Evolutionary conservation across 2,888 invertebrate species (phyloP), one percentile per base, ranked within the genome.

Genomic region (Galerucella calmariensis): DNA sequence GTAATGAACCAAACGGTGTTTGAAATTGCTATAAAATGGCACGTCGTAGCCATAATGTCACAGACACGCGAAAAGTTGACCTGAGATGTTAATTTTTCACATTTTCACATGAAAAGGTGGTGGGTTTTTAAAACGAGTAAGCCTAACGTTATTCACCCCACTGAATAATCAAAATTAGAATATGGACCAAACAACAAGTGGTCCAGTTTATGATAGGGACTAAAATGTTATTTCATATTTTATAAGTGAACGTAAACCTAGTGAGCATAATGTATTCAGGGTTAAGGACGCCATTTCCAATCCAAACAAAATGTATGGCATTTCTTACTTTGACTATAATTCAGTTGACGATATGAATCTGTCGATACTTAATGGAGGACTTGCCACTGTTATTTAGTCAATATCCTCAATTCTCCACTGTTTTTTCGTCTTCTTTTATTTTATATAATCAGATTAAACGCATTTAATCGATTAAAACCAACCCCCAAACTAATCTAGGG

Each of bases 61-160:
- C 58, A 68, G 66, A 63, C 74, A 74, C 74, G 74, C 74, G 74
- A 73, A 16, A 56, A 72, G 66, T 72, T 72, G 72, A 74, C 65
- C 74, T 70, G 59, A 70, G 66, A 74, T 70, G 69, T 66, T 70
- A 70, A 74, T 74, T 66, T 72, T 72, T 72, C 44, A 72, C 48
- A 72, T 72, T 72, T 72, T 72, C 72, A 58, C 66, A 66, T 72
- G 59, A 72, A 72, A 72, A 72, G 71, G 12, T 58, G 71, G 63
- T 65, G 53, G 65, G n/a, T 61, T 58, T 65, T 71, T 71, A 58
- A 71, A 71, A 72, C n/a, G 59, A 56, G 58, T 41, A 48, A 48
- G 59, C 59, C 67, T 72, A 56, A 72, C 58, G 14, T 59, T 67
- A 59, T 66, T 72, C 44, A 59, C 66, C n/a, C 10, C 53, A 53